These are phyloP conservation scores for Dipodomys ordii DNA, from an alignment of 2,113 vertebrate genomes.

Conservation along the genomic window DNA sequence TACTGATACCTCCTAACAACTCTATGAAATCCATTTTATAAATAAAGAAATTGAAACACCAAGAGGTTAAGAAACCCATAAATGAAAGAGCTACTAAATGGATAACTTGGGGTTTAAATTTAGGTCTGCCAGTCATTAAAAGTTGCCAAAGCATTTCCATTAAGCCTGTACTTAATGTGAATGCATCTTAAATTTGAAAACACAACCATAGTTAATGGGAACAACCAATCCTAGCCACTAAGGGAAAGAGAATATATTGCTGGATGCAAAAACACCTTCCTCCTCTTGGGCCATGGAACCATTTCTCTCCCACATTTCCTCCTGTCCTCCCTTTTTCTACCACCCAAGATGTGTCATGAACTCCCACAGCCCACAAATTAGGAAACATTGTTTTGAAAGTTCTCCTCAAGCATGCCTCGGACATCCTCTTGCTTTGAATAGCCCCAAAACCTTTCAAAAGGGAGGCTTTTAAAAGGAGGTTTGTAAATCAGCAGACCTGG, in stretches of 20 bases:
- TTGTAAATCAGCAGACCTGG: slow-evolving; percentile 66
- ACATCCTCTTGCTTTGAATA: slow-evolving; percentile 50
- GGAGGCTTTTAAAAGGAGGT: slow-evolving; percentile 62
- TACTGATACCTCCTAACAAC: not conserved
- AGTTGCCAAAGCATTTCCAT: not conserved
- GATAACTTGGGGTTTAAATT: not conserved
- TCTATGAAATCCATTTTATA: slow-evolving; percentile 7
- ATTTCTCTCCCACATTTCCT: not conserved
- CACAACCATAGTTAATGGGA: not conserved
- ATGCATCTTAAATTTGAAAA: not conserved
- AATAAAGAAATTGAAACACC: not conserved
- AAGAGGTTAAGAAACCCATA: not conserved
- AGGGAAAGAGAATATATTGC: not conserved
- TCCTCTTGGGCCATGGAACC: slow-evolving; percentile 21
- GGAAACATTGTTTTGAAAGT: slow-evolving; percentile 41
- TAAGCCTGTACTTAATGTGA: not conserved
- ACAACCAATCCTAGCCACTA: not conserved
- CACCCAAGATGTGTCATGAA: slow-evolving; percentile 59
- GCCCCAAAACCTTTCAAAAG: slow-evolving; percentile 76
- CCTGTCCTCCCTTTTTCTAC: not conserved
- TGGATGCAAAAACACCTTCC: not conserved
- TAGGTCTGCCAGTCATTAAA: not conserved
- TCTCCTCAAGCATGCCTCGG: slow-evolving; percentile 54
- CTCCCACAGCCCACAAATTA: slow-evolving; percentile 49
- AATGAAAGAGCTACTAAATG: not conserved